Base-by-base conservation (phyloP, 2,113 vertebrate genomes). In the Pluvianellus socialis region DNA sequence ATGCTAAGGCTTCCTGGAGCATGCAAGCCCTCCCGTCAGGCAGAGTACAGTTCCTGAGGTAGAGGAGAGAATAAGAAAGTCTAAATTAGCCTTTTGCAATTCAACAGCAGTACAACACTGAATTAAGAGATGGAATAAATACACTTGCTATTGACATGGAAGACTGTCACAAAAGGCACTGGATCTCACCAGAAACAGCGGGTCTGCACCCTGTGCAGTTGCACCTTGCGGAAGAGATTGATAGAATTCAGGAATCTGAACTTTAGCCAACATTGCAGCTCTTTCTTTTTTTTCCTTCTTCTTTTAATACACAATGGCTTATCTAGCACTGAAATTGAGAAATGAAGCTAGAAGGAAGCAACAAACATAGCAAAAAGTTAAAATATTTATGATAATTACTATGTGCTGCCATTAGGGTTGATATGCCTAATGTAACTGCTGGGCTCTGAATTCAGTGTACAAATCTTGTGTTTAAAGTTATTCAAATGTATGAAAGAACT, bases 401-500 rank as follows among this genome's bases (percentile, higher is more conserved):
- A 47, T 66, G 10, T 5, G 7, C 44, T 88, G 33, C 73, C 45
- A 67, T 58, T 55, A 33, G 52, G 38, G 20, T 76, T 93, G 79
- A 92, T 96, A 76, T 38, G 42, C 32, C 40, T 75, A 94, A 77
- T 81, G 73, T 91, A 80, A 38, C 74, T 94, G 63, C 40, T 70
- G 38, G 68, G 49, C 55, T 94, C 90, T 92, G 86, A 95, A 91
- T 96, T 93, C 61, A 50, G 53, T 6, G 6, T 90, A 85, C 10
- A 92, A 65, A 89, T 86, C 49, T 63, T 90, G 14, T 15, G 74
- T 47, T 77, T 52, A 55, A 94, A 83, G 56, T 77, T 76, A 90
- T 87, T 96, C 63, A 92, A 82, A 94, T n/a, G 4, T 86, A 70
- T 79, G 59, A 91, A 91, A 74, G 10, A 77, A 24, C 12, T 96